Evolutionary conservation across 2,797 vertebrate species (phyloP).

Genomic region (Erethizon dorsatum): DNA sequence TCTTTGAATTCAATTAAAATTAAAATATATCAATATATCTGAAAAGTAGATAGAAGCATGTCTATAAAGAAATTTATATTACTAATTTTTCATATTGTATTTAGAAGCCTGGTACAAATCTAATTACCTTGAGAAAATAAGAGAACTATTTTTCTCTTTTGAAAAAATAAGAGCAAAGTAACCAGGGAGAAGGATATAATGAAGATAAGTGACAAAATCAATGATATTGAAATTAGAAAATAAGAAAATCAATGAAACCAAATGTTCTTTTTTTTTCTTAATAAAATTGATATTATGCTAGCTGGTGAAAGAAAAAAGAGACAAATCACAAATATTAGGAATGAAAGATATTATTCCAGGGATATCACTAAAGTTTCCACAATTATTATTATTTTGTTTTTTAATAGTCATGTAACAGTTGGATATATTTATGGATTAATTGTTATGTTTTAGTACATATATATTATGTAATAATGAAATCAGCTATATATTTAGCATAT

Average conservation of each 20-base stretch:
- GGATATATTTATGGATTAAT: background rate
- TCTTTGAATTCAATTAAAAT: background rate
- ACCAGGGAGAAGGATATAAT: background rate
- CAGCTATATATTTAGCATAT: background rate
- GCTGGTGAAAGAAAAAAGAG: background rate
- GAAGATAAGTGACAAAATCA: background rate
- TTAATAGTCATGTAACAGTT: background rate
- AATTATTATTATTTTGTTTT: background rate
- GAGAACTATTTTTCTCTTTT: background rate
- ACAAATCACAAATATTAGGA: background rate
- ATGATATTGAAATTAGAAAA: constrained; percentile 20
- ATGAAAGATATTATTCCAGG: background rate
- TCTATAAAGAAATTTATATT: background rate
- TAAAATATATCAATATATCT: background rate
- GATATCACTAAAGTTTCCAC: background rate
- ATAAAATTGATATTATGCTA: background rate
- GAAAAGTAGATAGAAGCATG: background rate
- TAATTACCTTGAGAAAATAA: background rate
- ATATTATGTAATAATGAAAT: background rate
- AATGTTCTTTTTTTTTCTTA: background rate
- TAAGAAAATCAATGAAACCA: background rate
- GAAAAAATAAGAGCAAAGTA: background rate
- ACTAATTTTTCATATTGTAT: background rate
- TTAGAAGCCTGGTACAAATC: background rate
- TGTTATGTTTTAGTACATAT: background rate